Percentiles rank a stretch among this genome's conserved stretches.
Evolutionary conservation across 2,113 vertebrate genomes (phyloP).

Genomic region (Brienomyrus brachyistius): DNA sequence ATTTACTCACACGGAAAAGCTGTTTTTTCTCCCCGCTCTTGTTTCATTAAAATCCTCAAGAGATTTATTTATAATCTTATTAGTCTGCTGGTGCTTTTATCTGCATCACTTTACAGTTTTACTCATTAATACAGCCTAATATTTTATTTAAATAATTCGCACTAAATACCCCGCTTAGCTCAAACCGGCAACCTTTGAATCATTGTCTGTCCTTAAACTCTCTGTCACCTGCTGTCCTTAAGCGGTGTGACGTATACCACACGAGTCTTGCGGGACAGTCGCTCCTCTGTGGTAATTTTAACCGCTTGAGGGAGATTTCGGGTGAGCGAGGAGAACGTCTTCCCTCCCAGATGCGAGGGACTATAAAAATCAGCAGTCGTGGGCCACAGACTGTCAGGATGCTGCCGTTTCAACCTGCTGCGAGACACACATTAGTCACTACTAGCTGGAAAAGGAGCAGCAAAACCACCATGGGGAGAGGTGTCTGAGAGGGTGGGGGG

Average conservation of each 20-base stretch:
- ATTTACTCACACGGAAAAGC: constrained; percentile 1
- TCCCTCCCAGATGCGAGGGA: not conserved
- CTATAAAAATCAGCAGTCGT: not conserved
- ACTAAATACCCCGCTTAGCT: not conserved
- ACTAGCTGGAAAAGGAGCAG: not conserved
- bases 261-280: not conserved
- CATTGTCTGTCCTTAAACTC: not conserved
- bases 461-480: not conserved
- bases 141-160: not conserved
- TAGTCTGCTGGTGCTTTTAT: not conserved
- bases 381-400: not conserved
- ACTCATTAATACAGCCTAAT: not conserved
- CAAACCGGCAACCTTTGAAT: not conserved
- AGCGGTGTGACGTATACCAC: not conserved
- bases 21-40: not conserved
- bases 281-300: not conserved
- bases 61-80: constrained; percentile 10
- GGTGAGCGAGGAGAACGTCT: not conserved
- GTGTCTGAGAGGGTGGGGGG: not conserved
- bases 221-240: not conserved
- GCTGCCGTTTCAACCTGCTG: not conserved
- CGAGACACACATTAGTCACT: not conserved
- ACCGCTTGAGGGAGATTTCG: not conserved
- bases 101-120: not conserved
- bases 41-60: constrained; percentile 4